These are phyloP conservation scores for Drosophila gunungcola DNA, from an alignment of 1,140 invertebrate species.

Conservation along the genomic window DNA sequence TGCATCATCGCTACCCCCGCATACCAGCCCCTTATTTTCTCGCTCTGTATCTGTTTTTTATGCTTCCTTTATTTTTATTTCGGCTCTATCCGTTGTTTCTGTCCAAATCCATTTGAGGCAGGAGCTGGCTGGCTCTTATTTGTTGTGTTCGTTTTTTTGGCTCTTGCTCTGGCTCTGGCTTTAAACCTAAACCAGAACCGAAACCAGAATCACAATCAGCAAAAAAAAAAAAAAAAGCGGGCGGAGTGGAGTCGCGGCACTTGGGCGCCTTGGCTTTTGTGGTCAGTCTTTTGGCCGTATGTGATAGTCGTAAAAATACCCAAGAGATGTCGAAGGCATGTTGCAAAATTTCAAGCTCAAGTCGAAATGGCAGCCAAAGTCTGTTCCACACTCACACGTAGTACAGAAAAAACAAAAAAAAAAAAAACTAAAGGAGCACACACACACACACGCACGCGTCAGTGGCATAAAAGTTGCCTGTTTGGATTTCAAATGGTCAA, in stretches of 20 bases:
- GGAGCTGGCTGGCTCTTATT: conserved; percentile 20
- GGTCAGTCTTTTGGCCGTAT: conserved; percentile 44
- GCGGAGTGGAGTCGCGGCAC: conserved; percentile 31
- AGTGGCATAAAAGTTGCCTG: conserved; percentile 77
- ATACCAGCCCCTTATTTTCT: conserved; percentile 1
- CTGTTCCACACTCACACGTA: conserved; percentile 28
- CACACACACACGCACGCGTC: conserved; percentile 45
- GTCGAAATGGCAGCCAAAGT: conserved; percentile 63
- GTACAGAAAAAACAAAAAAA: background rate
- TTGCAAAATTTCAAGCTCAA: conserved; percentile 81
- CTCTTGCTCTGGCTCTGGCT: conserved; percentile 3
- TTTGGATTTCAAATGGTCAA: conserved; percentile 81
- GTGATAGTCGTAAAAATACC: conserved; percentile 78
- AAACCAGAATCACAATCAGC: conserved; percentile 22
- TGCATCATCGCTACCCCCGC: conserved; percentile 14
- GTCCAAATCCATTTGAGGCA: conserved; percentile 43
- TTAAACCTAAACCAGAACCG: conserved; percentile 40
- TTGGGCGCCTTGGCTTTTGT: conserved; percentile 51
- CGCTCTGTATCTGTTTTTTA: conserved; percentile 29
- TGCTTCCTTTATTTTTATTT: conserved; percentile 15
- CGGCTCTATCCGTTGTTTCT: conserved; percentile 27
- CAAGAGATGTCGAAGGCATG: conserved; percentile 81
- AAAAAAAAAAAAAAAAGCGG: background rate
- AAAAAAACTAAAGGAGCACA: background rate
- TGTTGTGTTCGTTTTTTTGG: conserved; percentile 2